These are phyloP conservation scores for Calycopis cecrops DNA, from an alignment of 1,140 invertebrate genomes.

Conservation along the genomic window DNA sequence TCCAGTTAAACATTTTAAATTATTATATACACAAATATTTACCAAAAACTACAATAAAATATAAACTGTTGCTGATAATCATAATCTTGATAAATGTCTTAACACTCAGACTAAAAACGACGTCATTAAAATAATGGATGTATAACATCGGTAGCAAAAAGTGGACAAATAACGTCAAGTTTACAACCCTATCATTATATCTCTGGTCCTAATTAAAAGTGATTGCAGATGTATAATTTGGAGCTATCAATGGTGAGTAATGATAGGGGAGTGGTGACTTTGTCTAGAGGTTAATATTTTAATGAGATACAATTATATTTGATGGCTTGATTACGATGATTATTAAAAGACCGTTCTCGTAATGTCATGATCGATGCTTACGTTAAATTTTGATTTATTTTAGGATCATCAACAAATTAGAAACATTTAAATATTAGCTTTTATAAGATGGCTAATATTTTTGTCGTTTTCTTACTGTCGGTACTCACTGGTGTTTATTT, in stretches of 20 bases:
- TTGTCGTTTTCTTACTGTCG: too few species aligned
- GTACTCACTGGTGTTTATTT: too few species aligned
- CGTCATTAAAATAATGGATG: slow-evolving; percentile 27
- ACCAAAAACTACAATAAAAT: too few species aligned
- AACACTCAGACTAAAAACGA: slow-evolving; percentile 37
- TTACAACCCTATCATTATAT: slow-evolving; percentile 34
- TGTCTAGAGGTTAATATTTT: slow-evolving; percentile 37
- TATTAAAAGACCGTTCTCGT: too few species aligned
- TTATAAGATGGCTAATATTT: too few species aligned
- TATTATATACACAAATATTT: too few species aligned
- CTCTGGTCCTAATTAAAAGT: slow-evolving; percentile 34
- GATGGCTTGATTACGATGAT: neutral
- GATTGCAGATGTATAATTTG: slow-evolving; percentile 36
- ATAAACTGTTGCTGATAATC: neutral
- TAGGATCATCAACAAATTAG: too few species aligned
- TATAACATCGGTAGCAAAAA: slow-evolving; percentile 30
- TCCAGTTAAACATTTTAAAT: too few species aligned
- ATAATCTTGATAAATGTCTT: slow-evolving; percentile 21
- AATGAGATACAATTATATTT: slow-evolving; percentile 12
- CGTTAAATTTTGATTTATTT: too few species aligned
- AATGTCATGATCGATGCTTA: too few species aligned
- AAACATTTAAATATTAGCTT: too few species aligned
- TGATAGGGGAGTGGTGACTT: slow-evolving; percentile 37
- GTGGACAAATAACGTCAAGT: slow-evolving; percentile 35
- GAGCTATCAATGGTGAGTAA: slow-evolving; percentile 29